Evolutionary conservation across 2,113 vertebrate genomes (phyloP), one percentile per base, ranked within the genome.

Genomic region (Cynocephalus volans): DNA sequence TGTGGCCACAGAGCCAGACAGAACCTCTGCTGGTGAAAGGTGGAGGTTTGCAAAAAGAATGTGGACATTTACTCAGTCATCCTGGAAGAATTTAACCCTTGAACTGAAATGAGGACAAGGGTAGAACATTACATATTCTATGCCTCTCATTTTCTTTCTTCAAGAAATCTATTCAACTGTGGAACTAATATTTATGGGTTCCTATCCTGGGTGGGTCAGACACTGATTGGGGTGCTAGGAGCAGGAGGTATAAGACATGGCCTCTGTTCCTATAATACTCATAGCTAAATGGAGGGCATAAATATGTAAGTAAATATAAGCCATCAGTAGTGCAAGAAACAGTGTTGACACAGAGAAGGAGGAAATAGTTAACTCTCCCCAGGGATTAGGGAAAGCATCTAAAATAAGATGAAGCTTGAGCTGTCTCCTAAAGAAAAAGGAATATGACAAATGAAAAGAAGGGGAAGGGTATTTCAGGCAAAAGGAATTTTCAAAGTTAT

Each of bases 81-180:
- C 58, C 69, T 87, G n/a, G 54, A 89, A 92, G 14, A 82, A 83
- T 36, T 41, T 73, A 83, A 91, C 48, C 50, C 62, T 82, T 75
- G 10, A 5, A 54, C 23, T 62, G 50, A 94, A 81, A 90, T 73
- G 45, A 95, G n/a, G 9, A 62, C 17, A 58, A 28, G 36, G 65
- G 18, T 54, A 72, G 11, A 91, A 90, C 76, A 85, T 69, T 33
- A 85, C 1, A 33, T 33, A 50, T 33, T 88, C 56, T 79, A 24
- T 48, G 36, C 26, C 12, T 65, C 13, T 96, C 23, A n/a, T 62
- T 95, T 87, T 70, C 19, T 90, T 92, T 92, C 67, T 96, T 80
- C 18, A 93, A 83, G 79, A 82, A 94, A 95, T 89, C 21, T 33
- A 64, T 60, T 84, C 89, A 65, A 72, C 10, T 48, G 31, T 82